Evolutionary conservation across 2,797 vertebrate genomes (phyloP).

Genomic region (Nyctalus aviator): DNA sequence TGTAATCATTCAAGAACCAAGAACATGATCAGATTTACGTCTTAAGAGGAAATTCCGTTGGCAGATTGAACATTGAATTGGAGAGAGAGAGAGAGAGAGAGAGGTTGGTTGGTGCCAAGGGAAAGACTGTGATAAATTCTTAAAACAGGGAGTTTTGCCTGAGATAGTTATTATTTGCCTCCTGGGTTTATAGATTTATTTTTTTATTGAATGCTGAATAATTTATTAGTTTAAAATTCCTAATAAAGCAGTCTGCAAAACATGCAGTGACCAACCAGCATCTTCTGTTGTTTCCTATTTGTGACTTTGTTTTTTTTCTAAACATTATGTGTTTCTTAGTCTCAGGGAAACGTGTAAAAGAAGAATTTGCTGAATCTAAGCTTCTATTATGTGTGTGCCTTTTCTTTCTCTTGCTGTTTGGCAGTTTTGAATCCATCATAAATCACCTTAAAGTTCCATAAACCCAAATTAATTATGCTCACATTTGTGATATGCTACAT

Average conservation of each 20-base stretch:
- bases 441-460: not conserved
- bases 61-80: not conserved
- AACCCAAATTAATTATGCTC: not conserved
- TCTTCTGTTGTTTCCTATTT: not conserved
- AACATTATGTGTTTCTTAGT: not conserved
- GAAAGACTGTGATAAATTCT: constrained; percentile 26
- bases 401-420: constrained; percentile 5
- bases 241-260: not conserved
- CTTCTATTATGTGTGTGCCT: not conserved
- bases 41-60: not conserved
- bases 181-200: not conserved
- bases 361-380: constrained; percentile 15
- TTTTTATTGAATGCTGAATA: constrained; percentile 45
- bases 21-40: not conserved
- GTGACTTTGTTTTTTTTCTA: not conserved
- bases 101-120: not conserved
- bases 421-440: not conserved
- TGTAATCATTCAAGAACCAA: not conserved
- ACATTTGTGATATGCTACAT: not conserved
- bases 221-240: constrained; percentile 40
- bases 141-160: not conserved
- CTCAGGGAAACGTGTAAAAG: not conserved
- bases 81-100: not conserved
- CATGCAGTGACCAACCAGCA: not conserved
- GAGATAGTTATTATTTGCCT: constrained; percentile 21